Percentiles rank a stretch among this genome's conserved stretches.
Evolutionary conservation across 2,113 vertebrate genomes (phyloP).

Genomic region (Fulica atra): DNA sequence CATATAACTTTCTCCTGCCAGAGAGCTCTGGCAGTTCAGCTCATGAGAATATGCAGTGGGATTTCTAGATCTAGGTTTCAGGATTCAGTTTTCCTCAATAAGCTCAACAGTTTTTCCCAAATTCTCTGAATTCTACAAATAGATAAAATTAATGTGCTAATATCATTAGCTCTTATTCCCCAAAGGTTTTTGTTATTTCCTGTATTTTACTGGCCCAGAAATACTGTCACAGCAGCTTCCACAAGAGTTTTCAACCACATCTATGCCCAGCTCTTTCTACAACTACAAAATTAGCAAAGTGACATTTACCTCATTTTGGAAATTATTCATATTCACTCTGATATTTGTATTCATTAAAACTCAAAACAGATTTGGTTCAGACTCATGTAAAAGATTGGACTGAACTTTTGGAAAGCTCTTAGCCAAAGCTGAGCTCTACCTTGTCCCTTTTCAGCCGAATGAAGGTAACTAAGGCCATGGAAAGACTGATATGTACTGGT

Average conservation of each 20-base stretch:
- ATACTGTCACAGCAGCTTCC: background rate
- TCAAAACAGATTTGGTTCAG: background rate
- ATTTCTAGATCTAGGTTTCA: background rate
- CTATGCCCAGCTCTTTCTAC: background rate
- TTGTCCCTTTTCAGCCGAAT: background rate
- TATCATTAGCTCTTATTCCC: background rate
- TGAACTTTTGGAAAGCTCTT: background rate
- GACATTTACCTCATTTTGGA: background rate
- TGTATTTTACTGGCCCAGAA: background rate
- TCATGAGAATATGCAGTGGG: background rate
- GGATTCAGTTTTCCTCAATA: background rate
- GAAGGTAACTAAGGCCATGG: background rate
- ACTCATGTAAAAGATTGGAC: background rate
- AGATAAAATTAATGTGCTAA: background rate
- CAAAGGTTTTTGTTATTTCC: background rate
- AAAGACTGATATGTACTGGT: rapidly evolving
- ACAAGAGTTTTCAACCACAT: background rate
- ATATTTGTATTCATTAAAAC: background rate
- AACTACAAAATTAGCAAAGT: background rate
- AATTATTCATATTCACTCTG: background rate
- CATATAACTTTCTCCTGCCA: background rate
- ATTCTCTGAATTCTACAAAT: background rate
- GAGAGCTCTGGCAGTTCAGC: background rate
- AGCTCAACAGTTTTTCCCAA: background rate
- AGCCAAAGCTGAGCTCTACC: background rate